These are phyloP conservation scores for human DNA, from an alignment of 2,113 vertebrate species.

Conservation along the genomic window GRCh38 chr17:33414501-33415000, in stretches of 20 bases:
- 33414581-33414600: background rate
- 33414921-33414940: background rate
- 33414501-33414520: background rate
- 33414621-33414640: background rate
- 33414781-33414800: constrained; percentile 47
- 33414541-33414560: background rate
- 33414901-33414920: background rate
- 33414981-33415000: background rate
- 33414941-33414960: background rate
- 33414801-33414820: constrained; percentile 38
- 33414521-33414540: background rate
- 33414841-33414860: constrained; percentile 8
- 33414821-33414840: constrained; percentile 34
- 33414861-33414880: background rate
- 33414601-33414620: background rate
- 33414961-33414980: background rate
- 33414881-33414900: background rate
- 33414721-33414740: constrained; percentile 56
- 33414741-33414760: constrained; percentile 62
- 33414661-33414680: background rate
- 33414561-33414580: rapidly evolving
- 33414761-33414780: constrained; percentile 35
- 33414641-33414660: background rate
- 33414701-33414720: constrained; percentile 15
- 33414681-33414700: background rate